A percentile compares a stretch with the other conserved stretches of the same genome.
phyloP scores from a whole-genome alignment of 2,888 invertebrate species.

The Agrilus biguttatus region DNA sequence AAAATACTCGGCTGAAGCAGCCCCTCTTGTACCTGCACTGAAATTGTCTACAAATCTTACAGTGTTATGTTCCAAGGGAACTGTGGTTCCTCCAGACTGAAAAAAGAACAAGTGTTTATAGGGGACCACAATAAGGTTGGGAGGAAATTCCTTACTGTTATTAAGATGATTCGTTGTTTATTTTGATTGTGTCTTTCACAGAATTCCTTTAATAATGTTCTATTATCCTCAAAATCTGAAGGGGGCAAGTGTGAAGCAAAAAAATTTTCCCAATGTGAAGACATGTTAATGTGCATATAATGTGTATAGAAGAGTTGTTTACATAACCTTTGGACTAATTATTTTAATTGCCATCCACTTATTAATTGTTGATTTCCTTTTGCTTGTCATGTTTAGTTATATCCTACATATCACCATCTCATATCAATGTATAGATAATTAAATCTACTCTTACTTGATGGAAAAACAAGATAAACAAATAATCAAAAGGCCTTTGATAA shows the following conservation, averaged over 20 bases:
- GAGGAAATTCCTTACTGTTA: slow-evolving; percentile 50
- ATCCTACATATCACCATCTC: too few species aligned
- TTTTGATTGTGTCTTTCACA: slow-evolving; percentile 52
- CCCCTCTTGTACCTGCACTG: slow-evolving; percentile 90
- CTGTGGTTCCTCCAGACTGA: slow-evolving; percentile 91
- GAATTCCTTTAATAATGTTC: slow-evolving; percentile 58
- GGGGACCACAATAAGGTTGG: slow-evolving; percentile 1
- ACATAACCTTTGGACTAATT: too few species aligned
- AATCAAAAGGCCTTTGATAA: too few species aligned
- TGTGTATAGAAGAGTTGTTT: too few species aligned
- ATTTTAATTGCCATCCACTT: too few species aligned
- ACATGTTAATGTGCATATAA: slow-evolving; percentile 14
- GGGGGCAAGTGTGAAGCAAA: slow-evolving; percentile 67
- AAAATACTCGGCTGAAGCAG: slow-evolving; percentile 93
- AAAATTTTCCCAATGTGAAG: slow-evolving; percentile 67
- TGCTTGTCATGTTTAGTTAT: too few species aligned
- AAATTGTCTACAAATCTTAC: slow-evolving; percentile 98
- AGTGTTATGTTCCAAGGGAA: slow-evolving; percentile 91
- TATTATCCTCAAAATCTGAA: slow-evolving; percentile 59
- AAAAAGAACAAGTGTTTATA: slow-evolving; percentile 14
- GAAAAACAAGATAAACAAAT: too few species aligned
- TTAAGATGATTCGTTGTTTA: slow-evolving; percentile 56
- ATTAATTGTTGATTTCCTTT: too few species aligned
- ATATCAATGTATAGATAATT: too few species aligned
- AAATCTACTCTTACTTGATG: too few species aligned